Evolutionary conservation across 2,888 invertebrate genomes (phyloP), one percentile per base, ranked within the genome.

Genomic region (Acanthoscelides obtectus): DNA sequence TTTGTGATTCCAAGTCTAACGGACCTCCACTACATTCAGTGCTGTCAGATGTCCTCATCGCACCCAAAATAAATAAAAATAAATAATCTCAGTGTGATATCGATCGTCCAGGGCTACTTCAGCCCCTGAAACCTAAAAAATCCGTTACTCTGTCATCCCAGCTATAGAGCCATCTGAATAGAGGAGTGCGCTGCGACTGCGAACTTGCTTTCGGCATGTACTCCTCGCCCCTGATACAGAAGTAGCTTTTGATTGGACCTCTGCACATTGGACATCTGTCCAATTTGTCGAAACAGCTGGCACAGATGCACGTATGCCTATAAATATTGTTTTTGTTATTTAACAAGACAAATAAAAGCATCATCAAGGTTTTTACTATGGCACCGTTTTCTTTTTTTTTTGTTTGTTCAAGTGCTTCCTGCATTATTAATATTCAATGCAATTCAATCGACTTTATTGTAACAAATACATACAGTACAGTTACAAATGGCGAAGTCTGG

Each of bases 221-320:
- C 73, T 93, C 93, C 80, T 94, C 93, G 77, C 91, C 90, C 66
- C 93, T 87, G 80, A 93, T 94, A 84, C 94, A 93, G 87, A 95
- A 95, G 87, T 94, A 95, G 80, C 93, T 92, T 77, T 91, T 91
- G 80, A 95, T 94, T 66, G 90, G 91, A 78, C 93, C 92, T 73
- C 95, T 89, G 86, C 96, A 96, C 88, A 96, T 94, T 21, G 96
- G 96, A 83, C 96, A 96, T 78, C 93, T 90, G 83, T 94, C 93
- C 77, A 96, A 86, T 83, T 93, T 93, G 67, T 90, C 90, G 81
- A 95, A 92, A 82, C 95, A 96, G 67, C 90, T 88, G 22, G 92
- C 91, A 84, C 96, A 96, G 64, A 95, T 91, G 80, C 95, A 95
- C 3, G 95, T 94, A 86, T 96, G 95, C 20, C 94, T 86, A 19